Base-by-base conservation (phyloP, 2,797 vertebrate species). In the Urocyon cinereoargenteus region DNA sequence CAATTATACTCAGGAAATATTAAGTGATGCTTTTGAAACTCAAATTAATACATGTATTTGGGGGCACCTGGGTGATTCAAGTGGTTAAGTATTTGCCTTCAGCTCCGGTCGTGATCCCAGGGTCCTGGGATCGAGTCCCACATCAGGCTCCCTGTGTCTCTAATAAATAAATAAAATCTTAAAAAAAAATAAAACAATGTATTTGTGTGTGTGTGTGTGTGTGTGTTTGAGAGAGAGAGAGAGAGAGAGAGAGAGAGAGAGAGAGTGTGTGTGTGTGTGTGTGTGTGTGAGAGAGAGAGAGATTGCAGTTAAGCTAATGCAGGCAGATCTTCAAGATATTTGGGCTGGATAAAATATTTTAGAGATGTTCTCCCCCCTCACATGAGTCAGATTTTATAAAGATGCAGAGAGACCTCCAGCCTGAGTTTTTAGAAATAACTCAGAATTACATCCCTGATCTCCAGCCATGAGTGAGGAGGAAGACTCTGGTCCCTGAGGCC, bases 1-100 rank as follows among this genome's bases (percentile, higher is more conserved):
- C 55, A 94, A 57, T 94, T 75, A 68, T 61, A 81, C 53, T 93
- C 26, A 88, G 70, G 34, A 64, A 90, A 28, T 86, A 78, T 66
- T 94, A 72, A 86, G 34, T 81, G 18, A 78, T 68, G 26, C 28
- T 87, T 64, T 51, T 62, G 19, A 87, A 93, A 61, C 59, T 93
- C 77, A n/a, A 62, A 92, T 31, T 90, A 81, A 93, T 40, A 57
- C 1, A 45, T 45, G 40, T 45, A 45, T 45, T 45, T 7, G 40
- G 40, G 14, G 24, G 45, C 0, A 7, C 72, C 72, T 26, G 72
- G 40, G 24, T 2, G 24, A 40, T 24, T 49, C 3, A 9, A 40
- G 28, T 14, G 15, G 14, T 49, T 28, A 45, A 75, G 40, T 1
- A 2, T 16, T 40, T 26, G 13, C 22, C 14, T 73, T 45, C 22